Evolutionary conservation across 2,113 vertebrate genomes (phyloP), one percentile per base, ranked within the genome.

Genomic region (Limanda limanda): DNA sequence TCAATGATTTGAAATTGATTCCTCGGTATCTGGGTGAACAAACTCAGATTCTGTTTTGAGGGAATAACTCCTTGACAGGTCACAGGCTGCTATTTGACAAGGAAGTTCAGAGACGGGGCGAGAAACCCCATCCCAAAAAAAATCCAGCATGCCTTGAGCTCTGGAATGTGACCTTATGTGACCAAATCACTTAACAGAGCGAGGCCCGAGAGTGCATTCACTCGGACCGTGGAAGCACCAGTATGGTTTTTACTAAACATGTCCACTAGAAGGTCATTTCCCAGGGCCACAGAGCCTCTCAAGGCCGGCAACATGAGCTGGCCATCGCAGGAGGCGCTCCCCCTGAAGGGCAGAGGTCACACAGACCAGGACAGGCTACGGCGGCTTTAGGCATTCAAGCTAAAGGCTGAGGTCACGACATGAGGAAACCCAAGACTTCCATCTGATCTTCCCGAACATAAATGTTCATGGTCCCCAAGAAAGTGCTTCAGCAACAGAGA

Each of bases 361-460:
- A 47, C 59, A 68, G 7, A 62, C 25, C 25, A 20, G 69, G 51
- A 24, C 65, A 64, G 31, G 35, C 56, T 27, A 37, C 2, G 10
- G 24, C 9, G 40, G 55, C 12, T 63, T 66, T 24, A 48, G 71
- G 25, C 23, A 60, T 10, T 23, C 14, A 18, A 42, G 21, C 21
- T 60, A 71, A 51, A 63, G 61, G 74, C 59, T 64, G 42, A 60
- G 81, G 79, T 89, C 81, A 70, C 18, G 65, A 31, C 6, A n/a
- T 31, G 31, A 64, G 45, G 57, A 80, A 78, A 88, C 45, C 55
- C 31, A 70, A 86, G 68, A 63, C 78, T 78, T 83, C 69, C 56
- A 64, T 85, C 79, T 85, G 67, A 77, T 80, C 68, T 54, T 64
- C 18, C 65, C 62, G 68, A 58, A 52, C 31, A 69, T 81, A 68